Evolutionary conservation across 2,113 vertebrate species (phyloP).

Genomic region (Cettia cetti): DNA sequence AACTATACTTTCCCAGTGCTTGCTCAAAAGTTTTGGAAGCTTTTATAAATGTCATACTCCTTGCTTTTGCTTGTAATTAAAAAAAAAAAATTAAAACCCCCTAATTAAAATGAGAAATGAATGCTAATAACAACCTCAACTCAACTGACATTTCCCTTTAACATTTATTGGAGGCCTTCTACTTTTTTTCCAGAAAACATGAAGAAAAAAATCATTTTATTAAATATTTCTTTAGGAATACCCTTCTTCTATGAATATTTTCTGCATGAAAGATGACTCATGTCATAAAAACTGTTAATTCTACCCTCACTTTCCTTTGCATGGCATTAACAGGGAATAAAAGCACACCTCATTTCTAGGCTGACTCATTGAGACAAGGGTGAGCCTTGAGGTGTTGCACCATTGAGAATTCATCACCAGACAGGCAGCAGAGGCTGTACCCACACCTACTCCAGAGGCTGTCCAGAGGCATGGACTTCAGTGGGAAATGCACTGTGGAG

Average conservation of each 20-base stretch:
- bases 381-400: neutral
- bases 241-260: neutral
- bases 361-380: neutral
- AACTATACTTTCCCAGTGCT: neutral
- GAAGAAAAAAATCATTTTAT: neutral
- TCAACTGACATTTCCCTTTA: neutral
- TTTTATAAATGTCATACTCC: neutral
- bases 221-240: neutral
- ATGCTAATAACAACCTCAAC: neutral
- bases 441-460: fast-evolving
- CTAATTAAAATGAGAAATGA: neutral
- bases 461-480: neutral
- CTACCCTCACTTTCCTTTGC: neutral
- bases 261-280: neutral
- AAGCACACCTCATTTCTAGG: neutral
- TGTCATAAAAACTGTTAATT: neutral
- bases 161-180: neutral
- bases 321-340: neutral
- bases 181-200: neutral
- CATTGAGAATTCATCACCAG: neutral
- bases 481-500: neutral
- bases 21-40: neutral
- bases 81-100: neutral
- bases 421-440: neutral
- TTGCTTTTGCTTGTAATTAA: neutral